These are phyloP conservation scores for Frieseomelitta varia DNA, from an alignment of 1,140 invertebrate species.

Conservation along the genomic window DNA sequence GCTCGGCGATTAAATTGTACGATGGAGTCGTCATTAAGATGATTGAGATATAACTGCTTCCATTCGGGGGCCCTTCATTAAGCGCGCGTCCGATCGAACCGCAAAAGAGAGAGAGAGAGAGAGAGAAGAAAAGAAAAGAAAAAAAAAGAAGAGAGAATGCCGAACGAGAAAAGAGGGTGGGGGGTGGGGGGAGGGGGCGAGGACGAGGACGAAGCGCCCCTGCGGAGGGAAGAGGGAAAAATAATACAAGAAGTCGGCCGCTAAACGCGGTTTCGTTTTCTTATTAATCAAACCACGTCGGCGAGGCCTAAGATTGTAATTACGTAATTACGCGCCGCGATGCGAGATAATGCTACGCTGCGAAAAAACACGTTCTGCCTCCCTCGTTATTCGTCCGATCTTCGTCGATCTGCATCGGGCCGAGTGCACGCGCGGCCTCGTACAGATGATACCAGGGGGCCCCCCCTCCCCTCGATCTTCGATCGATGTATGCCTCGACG, in stretches of 20 bases:
- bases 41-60: slow-evolving; percentile 41
- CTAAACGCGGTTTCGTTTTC: slow-evolving; percentile 44
- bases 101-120: not conserved
- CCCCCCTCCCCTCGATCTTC: too few species aligned
- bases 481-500: too few species aligned
- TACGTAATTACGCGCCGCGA: slow-evolving; percentile 55
- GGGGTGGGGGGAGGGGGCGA: too few species aligned
- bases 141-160: not conserved
- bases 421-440: not conserved
- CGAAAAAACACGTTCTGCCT: slow-evolving; percentile 33
- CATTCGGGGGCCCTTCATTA: slow-evolving; percentile 28
- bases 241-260: not conserved
- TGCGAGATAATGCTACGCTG: slow-evolving; percentile 47
- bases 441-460: too few species aligned
- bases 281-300: slow-evolving; percentile 57
- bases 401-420: slow-evolving; percentile 17
- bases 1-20: slow-evolving; percentile 22
- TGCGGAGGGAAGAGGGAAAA: not conserved
- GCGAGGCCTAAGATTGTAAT: slow-evolving; percentile 37
- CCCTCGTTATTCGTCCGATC: slow-evolving; percentile 21
- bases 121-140: not conserved
- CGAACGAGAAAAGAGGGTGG: too few species aligned
- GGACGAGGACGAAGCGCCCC: too few species aligned
- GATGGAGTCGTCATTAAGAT: slow-evolving; percentile 31
- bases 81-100: not conserved